These are phyloP conservation scores for Zophobas morio DNA, from an alignment of 1,140 invertebrate genomes.

Conservation along the genomic window DNA sequence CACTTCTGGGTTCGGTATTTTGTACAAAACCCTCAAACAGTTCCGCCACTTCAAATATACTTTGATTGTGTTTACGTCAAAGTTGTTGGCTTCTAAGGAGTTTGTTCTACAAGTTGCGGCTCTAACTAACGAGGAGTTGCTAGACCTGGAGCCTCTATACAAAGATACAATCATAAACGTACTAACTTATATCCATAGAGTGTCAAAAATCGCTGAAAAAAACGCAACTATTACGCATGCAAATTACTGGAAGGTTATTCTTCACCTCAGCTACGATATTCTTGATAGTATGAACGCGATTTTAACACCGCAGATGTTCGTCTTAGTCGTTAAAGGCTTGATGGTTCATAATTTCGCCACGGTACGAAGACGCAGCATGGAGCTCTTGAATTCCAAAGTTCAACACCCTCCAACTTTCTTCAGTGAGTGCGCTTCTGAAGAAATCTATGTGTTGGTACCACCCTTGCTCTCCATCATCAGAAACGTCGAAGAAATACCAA, in stretches of 20 bases:
- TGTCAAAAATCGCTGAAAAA: conserved; percentile 73
- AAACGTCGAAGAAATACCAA: conserved; percentile 66
- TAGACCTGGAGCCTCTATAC: conserved; percentile 73
- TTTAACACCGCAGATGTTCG: conserved; percentile 82
- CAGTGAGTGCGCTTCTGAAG: conserved; percentile 67
- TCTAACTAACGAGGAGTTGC: conserved; percentile 67
- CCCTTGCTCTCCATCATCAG: conserved; percentile 77
- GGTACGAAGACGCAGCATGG: conserved; percentile 86
- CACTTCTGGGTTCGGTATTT: conserved; percentile 77
- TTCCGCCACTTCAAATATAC: conserved; percentile 87
- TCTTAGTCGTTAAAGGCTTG: conserved; percentile 81
- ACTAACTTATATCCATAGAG: conserved; percentile 77
- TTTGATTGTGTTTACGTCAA: conserved; percentile 79
- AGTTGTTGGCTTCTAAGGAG: conserved; percentile 75
- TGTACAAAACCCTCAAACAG: conserved; percentile 77
- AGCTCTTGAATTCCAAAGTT: conserved; percentile 86
- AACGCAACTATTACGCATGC: conserved; percentile 71
- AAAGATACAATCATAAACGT: conserved; percentile 79
- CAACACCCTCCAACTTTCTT: conserved; percentile 78
- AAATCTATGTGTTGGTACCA: conserved; percentile 73
- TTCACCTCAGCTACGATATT: conserved; percentile 84
- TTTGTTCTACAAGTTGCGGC: conserved; percentile 78
- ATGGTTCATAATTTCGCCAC: conserved; percentile 77
- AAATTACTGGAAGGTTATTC: conserved; percentile 86
- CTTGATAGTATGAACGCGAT: conserved; percentile 84